These are phyloP conservation scores for Ceratothoa steindachneri DNA, from an alignment of 2,888 invertebrate genomes.

Conservation along the genomic window DNA sequence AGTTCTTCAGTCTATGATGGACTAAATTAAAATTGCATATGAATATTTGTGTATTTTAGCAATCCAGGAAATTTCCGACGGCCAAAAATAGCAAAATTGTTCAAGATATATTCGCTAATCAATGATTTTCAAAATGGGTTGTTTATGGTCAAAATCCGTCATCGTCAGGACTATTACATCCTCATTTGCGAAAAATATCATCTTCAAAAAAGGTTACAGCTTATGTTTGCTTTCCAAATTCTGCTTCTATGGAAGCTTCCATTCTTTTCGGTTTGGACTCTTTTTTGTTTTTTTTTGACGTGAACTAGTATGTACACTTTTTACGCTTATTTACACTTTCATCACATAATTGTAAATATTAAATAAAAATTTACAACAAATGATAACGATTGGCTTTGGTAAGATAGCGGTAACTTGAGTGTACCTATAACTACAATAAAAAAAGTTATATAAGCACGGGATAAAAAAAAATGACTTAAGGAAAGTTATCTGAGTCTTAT, in stretches of 20 bases:
- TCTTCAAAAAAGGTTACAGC: too few relatives aligned
- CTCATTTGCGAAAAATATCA: neutral
- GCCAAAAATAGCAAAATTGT: too few relatives aligned
- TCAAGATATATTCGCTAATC: too few relatives aligned
- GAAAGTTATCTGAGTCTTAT: neutral
- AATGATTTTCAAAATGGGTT: too few relatives aligned
- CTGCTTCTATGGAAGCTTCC: neutral
- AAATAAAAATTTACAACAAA: neutral
- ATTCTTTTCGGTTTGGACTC: neutral
- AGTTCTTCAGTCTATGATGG: too few relatives aligned
- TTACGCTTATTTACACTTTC: neutral
- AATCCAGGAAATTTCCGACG: too few relatives aligned
- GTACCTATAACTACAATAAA: neutral
- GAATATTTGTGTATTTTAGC: too few relatives aligned
- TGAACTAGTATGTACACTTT: neutral
- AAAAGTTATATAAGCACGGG: neutral
- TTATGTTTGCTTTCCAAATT: too few relatives aligned
- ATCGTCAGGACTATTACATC: neutral
- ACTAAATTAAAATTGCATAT: too few relatives aligned
- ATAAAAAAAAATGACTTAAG: neutral
- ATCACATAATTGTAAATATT: neutral
- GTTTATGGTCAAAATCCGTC: too few relatives aligned
- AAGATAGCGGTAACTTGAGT: conserved; percentile 1
- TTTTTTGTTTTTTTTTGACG: neutral
- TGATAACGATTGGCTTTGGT: neutral